Evolutionary conservation across 2,888 invertebrate species (phyloP), one percentile per base, ranked within the genome.

Genomic region (Callimorpha dominula): DNA sequence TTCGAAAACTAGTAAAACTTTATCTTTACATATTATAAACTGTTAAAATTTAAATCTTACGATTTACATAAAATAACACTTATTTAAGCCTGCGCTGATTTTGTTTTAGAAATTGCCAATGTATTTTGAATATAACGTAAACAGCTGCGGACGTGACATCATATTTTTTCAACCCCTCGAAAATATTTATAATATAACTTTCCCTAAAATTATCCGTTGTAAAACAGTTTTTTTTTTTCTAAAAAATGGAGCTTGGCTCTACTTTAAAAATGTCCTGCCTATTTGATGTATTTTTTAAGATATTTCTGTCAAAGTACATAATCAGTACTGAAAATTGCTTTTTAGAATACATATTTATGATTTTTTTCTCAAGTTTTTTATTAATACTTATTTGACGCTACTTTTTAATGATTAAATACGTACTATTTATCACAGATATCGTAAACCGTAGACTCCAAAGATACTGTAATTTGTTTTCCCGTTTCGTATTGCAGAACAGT

Each of bases 401-500:
- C 31, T 60, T 31, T 14, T 60, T 57, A 57, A 20, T 11, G 4
- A 54, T 11, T 6, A 4, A 31, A 57, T 31, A 5, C 12, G 4
- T 1, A 40, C 12, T 40, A 67, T 42, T 54, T 54, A 67, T 50
- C 46, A 9, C 46, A 42, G 46, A 64, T 40, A 64, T 43, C 17
- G 17, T 54, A 40, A 52, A 70, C 50, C n/a, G 15, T 67, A 57
- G 17, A 17, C 46, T 62, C 72, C 68, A 70, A 80, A 78, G 60
- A 46, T 57, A 57, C 70, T 63, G 12, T 43, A 78, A 81, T 88
- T 88, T 78, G 86, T 86, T 83, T 77, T 77, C 77, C 84, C 77
- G 81, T 78, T 83, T 87, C 84, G 79, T 81, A 84, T 84, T 83
- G 86, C 86, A 81, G 79, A 85, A 87, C 86, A 82, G 81, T 85